Percentiles rank a stretch among this genome's conserved stretches.
Evolutionary conservation across 1,140 invertebrate genomes (phyloP).

Genomic region (Chironomus tepperi): DNA sequence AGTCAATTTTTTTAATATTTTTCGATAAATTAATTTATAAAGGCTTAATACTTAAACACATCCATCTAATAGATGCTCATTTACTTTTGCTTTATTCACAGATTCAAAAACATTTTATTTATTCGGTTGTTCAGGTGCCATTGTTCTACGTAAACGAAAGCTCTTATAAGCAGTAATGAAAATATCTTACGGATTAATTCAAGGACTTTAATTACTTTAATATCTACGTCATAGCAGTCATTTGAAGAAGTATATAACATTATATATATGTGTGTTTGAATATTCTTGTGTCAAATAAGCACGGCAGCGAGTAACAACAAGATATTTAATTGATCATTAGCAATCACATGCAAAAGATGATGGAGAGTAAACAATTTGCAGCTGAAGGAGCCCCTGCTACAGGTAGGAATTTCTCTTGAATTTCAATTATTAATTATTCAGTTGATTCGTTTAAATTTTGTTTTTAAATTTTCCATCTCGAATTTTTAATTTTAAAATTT

Average conservation of each 20-base stretch:
- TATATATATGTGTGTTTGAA: too few species aligned
- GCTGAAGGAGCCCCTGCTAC: neutral
- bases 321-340: neutral
- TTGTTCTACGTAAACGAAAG: neutral
- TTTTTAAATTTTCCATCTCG: too few species aligned
- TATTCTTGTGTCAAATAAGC: neutral
- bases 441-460: too few species aligned
- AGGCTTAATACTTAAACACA: neutral
- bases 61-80: neutral
- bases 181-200: neutral
- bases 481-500: too few species aligned
- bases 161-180: neutral
- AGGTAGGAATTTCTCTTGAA: neutral
- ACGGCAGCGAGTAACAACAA: neutral
- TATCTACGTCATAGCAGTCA: neutral
- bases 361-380: conserved; percentile 12
- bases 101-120: neutral
- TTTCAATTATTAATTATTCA: too few species aligned
- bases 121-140: neutral
- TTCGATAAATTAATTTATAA: neutral
- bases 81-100: neutral
- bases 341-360: neutral
- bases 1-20: neutral
- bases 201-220: neutral
- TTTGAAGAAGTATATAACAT: too few species aligned